Conservation (phyloP, 2,888 invertebrate genomes). For the Dasysyrphus tricinctus region DNA sequence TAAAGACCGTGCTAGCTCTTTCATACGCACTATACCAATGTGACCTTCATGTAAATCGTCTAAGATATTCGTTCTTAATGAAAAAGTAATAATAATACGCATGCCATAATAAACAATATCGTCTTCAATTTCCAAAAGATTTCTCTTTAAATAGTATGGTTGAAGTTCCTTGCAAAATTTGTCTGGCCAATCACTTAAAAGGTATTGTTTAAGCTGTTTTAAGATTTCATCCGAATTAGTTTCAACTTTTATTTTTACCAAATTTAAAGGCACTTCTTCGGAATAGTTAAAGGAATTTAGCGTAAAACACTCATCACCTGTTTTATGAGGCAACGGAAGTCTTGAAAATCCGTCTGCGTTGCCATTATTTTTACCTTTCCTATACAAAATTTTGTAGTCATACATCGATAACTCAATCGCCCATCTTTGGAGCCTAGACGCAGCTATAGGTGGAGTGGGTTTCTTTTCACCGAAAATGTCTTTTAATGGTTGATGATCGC, state of each 20-base stretch:
- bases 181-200: no score
- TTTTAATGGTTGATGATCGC: constrained; percentile 69
- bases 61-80: no score
- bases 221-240: not conserved
- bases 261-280: constrained; percentile 4
- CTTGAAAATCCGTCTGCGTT: constrained; percentile 14
- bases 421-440: constrained; percentile 58
- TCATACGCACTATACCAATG: constrained; percentile 30
- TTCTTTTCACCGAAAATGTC: constrained; percentile 3
- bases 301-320: constrained; percentile 11
- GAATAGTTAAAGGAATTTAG: constrained; percentile 14
- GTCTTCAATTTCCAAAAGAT: no score
- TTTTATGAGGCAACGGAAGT: constrained; percentile 27
- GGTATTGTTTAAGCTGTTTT: no score
- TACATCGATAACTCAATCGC: constrained; percentile 53
- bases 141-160: no score
- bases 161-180: no score
- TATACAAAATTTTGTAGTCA: constrained; percentile 54
- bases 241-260: not conserved
- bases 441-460: constrained; percentile 39
- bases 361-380: constrained; percentile 40
- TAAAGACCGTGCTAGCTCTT: constrained; percentile 3
- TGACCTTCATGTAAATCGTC: no score
- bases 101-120: no score
- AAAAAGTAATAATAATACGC: no score